Evolutionary conservation across 2,797 vertebrate species (phyloP), one percentile per base, ranked within the genome.

Genomic region (Neostethus bicornis): DNA sequence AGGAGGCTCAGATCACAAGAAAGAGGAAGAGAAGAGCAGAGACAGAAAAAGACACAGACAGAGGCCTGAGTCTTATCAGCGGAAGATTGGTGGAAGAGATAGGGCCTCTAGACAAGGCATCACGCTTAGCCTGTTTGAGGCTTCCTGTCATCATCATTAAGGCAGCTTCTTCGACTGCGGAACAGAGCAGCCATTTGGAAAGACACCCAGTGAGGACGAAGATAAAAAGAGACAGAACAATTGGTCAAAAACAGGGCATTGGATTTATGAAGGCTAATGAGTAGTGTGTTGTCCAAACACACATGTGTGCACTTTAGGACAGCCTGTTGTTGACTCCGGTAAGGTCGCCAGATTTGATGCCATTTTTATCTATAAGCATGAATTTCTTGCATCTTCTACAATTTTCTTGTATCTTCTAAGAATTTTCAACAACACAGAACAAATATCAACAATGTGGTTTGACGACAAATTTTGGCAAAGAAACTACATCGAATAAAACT

Each of bases 61-160:
- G 61, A 79, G 61, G 79, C 66, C 72, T 34, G 66, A 78, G 75
- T 68, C 83, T 87, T 85, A 90, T 90, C 88, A 84, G 82, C 23
- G 16, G 69, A 73, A 84, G 88, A 90, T 89, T 66, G 69, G 56
- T 46, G 57, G 54, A 17, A 31, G 63, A 84, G 89, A 90, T 91
- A 89, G 86, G 73, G 77, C 77, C 83, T 79, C 59, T 28, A 84
- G 81, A 84, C 83, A 35, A 88, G 81, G 79, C 80, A 74, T 74
- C 52, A 61, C 66, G 66, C 87, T 85, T 82, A 77, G 85, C 80
- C 83, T 62, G 82, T 82, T 88, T 70, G 72, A 87, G 66, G 78
- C 84, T 87, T 90, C 87, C 89, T 90, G 87, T 90, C 85, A 87
- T 90, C 85, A 87, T 88, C 87, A 89, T 88, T 87, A 89, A 74